Evolutionary conservation across 2,888 invertebrate species (phyloP), one percentile per base, ranked within the genome.

Genomic region (Argyresthia albistria): DNA sequence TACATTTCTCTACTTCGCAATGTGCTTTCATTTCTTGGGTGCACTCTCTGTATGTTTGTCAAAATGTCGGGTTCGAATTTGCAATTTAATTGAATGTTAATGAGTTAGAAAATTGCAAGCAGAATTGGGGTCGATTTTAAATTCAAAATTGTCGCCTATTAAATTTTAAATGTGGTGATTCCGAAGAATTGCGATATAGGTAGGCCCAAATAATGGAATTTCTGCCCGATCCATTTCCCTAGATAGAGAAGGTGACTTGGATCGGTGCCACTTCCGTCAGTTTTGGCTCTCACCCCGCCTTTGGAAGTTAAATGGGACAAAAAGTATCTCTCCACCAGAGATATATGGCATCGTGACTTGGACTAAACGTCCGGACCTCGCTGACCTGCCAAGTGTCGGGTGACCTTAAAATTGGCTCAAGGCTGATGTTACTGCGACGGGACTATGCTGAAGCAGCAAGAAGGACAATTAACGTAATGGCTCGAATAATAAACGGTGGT

Each of bases 171-270:
- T 25, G 25, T 6, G 25, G n/a, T n/a, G n/a, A n/a, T n/a, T n/a
- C n/a, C n/a, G n/a, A 25, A 4, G 2, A 4, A 25, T 25, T 6
- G 25, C 25, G 6, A 25, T 25, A 25, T 25, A 4, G 6, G n/a
- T n/a, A n/a, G n/a, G n/a, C 74, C 73, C 67, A 70, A 50, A 73
- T 81, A 78, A 80, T 80, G 72, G 76, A 80, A 81, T 82, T 80
- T 79, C 69, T 68, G 59, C 35, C 59, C 64, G 65, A 63, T 63
- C 72, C 71, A 65, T 69, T 74, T 69, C 2, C 60, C 64, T 59
- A 63, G 65, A 61, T 64, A 57, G 50, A 52, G 58, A 65, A 69
- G 71, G 68, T 69, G 63, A 60, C 65, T 76, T 77, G 80, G 80
- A 79, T 58, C 61, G 14, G 59, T 72, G 80, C 80, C 80, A 80